These are phyloP conservation scores for Hirudo medicinalis DNA, from an alignment of 1,140 invertebrate species.

Conservation along the genomic window DNA sequence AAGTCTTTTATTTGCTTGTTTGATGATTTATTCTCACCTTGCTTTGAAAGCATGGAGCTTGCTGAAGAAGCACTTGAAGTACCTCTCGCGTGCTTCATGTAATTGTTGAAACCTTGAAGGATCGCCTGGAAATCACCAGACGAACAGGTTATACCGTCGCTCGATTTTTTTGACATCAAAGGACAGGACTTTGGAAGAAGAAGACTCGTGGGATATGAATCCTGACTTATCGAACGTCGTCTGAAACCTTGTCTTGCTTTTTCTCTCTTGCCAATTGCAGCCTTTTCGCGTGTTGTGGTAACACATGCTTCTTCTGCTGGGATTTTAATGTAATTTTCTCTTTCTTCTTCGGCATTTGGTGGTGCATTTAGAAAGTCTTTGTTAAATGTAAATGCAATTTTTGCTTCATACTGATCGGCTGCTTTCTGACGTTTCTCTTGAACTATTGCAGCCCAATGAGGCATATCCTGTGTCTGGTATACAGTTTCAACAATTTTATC, in stretches of 20 bases:
- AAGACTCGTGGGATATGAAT: not conserved
- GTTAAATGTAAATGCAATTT: not conserved
- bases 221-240: conserved; percentile 10
- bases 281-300: not conserved
- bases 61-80: conserved; percentile 5
- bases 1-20: conserved; percentile 7
- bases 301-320: not conserved
- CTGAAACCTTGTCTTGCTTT: conserved; percentile 13
- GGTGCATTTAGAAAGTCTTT: not conserved
- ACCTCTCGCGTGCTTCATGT: conserved; percentile 1
- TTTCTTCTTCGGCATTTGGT: not conserved
- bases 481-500: conserved; percentile 15
- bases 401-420: conserved; percentile 6
- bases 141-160: conserved; percentile 13
- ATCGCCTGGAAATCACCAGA: conserved; percentile 11
- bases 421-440: conserved; percentile 14
- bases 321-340: not conserved
- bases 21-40: not conserved
- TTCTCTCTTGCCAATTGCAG: not conserved
- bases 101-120: conserved; percentile 8
- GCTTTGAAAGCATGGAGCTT: not conserved
- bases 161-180: not conserved
- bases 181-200: conserved; percentile 4
- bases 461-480: conserved; percentile 6
- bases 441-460: conserved; percentile 12